Percentiles rank a stretch among this genome's conserved stretches.
Evolutionary conservation across 2,797 vertebrate species (phyloP).

Genomic region (Chelmon rostratus): DNA sequence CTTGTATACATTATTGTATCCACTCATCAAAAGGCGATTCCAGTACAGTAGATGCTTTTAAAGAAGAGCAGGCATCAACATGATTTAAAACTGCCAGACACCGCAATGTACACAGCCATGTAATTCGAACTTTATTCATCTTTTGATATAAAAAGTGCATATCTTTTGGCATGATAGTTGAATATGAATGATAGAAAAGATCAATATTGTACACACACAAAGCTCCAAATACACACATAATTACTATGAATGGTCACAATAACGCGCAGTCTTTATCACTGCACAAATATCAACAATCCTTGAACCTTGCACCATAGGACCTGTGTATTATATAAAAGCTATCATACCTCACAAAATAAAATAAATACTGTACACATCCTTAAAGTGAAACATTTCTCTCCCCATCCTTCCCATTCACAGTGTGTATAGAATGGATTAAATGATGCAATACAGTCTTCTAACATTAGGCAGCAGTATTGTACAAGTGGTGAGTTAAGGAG

Average conservation of each 20-base stretch:
- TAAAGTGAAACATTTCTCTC: conserved; percentile 54
- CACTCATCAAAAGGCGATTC: conserved; percentile 27
- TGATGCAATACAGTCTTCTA: conserved; percentile 73
- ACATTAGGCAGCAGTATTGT: conserved; percentile 83
- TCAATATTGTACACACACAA: conserved; percentile 72
- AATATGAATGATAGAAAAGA: conserved; percentile 80
- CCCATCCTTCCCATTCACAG: conserved; percentile 63
- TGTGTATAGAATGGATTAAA: conserved; percentile 69
- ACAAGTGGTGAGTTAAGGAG: conserved; percentile 61
- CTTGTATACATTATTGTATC: conserved; percentile 43
- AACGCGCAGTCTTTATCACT: conserved; percentile 54
- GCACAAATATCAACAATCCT: conserved; percentile 65
- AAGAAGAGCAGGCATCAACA: conserved; percentile 32
- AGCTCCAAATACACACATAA: conserved; percentile 68
- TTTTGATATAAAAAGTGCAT: conserved; percentile 81
- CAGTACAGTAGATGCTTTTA: conserved; percentile 36
- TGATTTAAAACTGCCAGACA: conserved; percentile 44
- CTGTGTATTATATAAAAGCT: conserved; percentile 77
- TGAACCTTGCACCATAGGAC: conserved; percentile 54
- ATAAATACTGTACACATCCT: conserved; percentile 88
- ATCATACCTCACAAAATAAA: conserved; percentile 79
- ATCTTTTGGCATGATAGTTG: conserved; percentile 72
- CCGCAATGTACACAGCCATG: conserved; percentile 58
- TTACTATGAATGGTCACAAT: conserved; percentile 71
- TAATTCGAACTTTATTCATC: conserved; percentile 66